Base-by-base conservation (phyloP, 2,888 invertebrate genomes). In the Heteromurus nitidus region DNA sequence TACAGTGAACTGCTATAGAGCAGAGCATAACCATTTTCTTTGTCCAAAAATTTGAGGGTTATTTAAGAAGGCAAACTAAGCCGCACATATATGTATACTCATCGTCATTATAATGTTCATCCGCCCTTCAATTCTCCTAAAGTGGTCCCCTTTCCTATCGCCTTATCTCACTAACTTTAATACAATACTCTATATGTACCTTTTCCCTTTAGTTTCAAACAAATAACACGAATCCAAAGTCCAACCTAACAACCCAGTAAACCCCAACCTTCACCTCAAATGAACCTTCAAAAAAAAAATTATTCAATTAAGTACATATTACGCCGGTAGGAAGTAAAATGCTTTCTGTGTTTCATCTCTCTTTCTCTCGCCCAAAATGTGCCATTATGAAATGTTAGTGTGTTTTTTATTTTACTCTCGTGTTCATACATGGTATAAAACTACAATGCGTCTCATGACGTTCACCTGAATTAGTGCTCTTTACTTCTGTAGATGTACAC, bases 221-320 rank as follows among this genome's bases (percentile, higher is more conserved):
- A 68, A 68, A 67, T 42, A 53, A n/a, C n/a, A n/a, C 44, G 44
- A 44, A 13, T 44, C 44, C 44, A 44, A 36, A 44, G n/a, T n/a
- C 2, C 44, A 44, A 9, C 36, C 13, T 13, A 36, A 47, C 76
- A 76, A 69, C 30, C n/a, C 60, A n/a, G 20, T 3, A 73, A 65
- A 60, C 42, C n/a, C 80, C 74, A 80, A 80, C 80, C 80, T 80
- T 80, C 80, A 80, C 80, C 80, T 80, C 74, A 68, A 80, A 73
- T 80, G 80, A 80, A 74, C 80, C 73, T 74, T 80, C 74, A 74
- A 58, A 80, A 80, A 68, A 73, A 80, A 80, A 80, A n/a, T n/a
- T n/a, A n/a, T n/a, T 80, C 69, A 80, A 74, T 80, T 74, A 80
- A 80, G 73, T 80, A 80, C 80, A 74, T 60, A 62, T 72, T 55